These are phyloP conservation scores for Pelecanoides urinatrix DNA, from an alignment of 2,113 vertebrate genomes.

Conservation along the genomic window DNA sequence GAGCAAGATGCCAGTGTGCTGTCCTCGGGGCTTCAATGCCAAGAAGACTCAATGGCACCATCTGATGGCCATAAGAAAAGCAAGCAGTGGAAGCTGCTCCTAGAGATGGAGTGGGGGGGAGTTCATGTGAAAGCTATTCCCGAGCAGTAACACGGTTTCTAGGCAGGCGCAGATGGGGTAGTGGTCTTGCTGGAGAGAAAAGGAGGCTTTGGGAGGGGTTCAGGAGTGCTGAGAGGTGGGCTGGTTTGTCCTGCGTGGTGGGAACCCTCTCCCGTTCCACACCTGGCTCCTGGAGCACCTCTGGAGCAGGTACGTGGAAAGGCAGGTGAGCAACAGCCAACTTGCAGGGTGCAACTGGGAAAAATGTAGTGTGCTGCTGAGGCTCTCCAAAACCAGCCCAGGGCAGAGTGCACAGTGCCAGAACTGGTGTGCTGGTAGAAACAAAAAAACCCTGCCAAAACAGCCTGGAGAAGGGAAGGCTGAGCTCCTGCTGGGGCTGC, in stretches of 20 bases:
- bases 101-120: background rate
- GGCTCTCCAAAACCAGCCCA: background rate
- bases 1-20: background rate
- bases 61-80: conserved; percentile 4
- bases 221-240: background rate
- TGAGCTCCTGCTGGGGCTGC: background rate
- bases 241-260: background rate
- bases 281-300: background rate
- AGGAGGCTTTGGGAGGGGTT: background rate
- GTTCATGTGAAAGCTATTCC: background rate
- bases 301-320: background rate
- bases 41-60: conserved; percentile 54
- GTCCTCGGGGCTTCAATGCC: background rate
- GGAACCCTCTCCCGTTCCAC: background rate
- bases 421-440: background rate
- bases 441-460: background rate
- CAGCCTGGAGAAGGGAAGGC: fast-evolving
- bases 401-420: background rate
- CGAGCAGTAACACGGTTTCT: background rate
- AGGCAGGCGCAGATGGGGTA: no score
- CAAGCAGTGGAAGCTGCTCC: background rate
- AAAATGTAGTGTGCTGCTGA: background rate
- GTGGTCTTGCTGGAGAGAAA: background rate
- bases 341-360: background rate
- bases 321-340: background rate